These are phyloP conservation scores for Muscicapa comitata DNA, from an alignment of 2,797 vertebrate species.

Conservation along the genomic window DNA sequence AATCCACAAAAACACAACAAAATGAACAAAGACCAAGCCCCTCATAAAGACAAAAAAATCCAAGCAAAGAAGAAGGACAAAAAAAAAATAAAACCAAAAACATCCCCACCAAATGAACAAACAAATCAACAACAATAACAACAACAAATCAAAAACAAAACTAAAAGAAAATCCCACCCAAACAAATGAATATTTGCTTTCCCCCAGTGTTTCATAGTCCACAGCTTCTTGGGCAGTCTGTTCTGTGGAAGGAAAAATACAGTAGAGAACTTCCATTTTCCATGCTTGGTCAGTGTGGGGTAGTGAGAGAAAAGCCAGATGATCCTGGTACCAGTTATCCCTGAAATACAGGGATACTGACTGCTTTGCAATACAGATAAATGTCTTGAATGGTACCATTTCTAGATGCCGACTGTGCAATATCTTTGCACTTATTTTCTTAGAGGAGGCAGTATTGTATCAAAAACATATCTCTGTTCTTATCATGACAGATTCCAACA, in stretches of 20 bases:
- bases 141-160: not conserved
- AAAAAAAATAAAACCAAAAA: not conserved
- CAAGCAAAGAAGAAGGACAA: not conserved
- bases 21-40: accelerated
- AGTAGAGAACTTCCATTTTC: not conserved
- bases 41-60: accelerated
- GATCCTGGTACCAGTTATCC: not conserved
- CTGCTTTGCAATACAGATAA: not conserved
- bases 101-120: accelerated
- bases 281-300: not conserved
- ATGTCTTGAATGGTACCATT: not conserved
- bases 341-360: not conserved
- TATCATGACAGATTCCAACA: not conserved
- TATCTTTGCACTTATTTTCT: not conserved
- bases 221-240: not conserved
- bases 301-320: not conserved
- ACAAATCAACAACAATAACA: too few relatives aligned
- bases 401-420: not conserved
- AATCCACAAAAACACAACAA: not conserved
- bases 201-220: accelerated
- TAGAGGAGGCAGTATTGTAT: not conserved
- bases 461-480: not conserved
- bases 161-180: accelerated
- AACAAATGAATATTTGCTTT: not conserved
- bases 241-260: not conserved